Evolutionary conservation across 2,113 vertebrate species (phyloP).

Genomic region (Sinocyclocheilus rhinocerous): DNA sequence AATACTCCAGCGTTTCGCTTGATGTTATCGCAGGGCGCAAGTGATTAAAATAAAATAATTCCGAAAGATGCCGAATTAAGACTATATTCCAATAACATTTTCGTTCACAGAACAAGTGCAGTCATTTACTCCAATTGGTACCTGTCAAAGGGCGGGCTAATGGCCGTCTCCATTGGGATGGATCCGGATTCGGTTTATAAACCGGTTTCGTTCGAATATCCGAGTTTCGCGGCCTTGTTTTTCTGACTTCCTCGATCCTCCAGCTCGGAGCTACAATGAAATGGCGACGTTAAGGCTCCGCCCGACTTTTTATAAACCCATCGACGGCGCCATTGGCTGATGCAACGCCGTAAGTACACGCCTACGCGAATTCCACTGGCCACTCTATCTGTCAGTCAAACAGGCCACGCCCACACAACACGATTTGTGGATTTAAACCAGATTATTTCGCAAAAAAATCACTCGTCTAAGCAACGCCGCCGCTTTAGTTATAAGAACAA

Average conservation of each 20-base stretch:
- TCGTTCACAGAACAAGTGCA: slow-evolving; percentile 60
- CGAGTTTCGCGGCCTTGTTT: slow-evolving; percentile 61
- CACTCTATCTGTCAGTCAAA: slow-evolving; percentile 48
- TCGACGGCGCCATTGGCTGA: slow-evolving; percentile 66
- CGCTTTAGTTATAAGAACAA: not conserved
- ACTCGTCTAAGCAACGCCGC: not conserved
- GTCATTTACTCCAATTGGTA: slow-evolving; percentile 73
- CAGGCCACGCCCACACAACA: slow-evolving; percentile 53
- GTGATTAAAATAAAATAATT: slow-evolving; percentile 33
- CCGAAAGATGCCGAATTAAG: not conserved
- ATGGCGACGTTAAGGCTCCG: slow-evolving; percentile 74
- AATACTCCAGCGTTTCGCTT: not conserved
- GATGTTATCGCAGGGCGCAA: not conserved
- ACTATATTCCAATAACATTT: slow-evolving; percentile 56
- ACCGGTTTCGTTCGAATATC: slow-evolving; percentile 65
- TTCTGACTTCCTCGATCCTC: slow-evolving; percentile 49
- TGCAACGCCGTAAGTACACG: slow-evolving; percentile 28
- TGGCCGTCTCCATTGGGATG: slow-evolving; percentile 80
- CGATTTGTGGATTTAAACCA: not conserved
- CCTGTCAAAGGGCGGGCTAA: slow-evolving; percentile 79
- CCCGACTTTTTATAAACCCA: slow-evolving; percentile 73
- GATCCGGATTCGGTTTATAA: slow-evolving; percentile 77
- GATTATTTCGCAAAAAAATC: not conserved
- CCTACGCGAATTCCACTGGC: slow-evolving; percentile 62
- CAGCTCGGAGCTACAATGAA: slow-evolving; percentile 71